These are phyloP conservation scores for Drosophila austrosaltans DNA, from an alignment of 2,888 invertebrate genomes.

Conservation along the genomic window DNA sequence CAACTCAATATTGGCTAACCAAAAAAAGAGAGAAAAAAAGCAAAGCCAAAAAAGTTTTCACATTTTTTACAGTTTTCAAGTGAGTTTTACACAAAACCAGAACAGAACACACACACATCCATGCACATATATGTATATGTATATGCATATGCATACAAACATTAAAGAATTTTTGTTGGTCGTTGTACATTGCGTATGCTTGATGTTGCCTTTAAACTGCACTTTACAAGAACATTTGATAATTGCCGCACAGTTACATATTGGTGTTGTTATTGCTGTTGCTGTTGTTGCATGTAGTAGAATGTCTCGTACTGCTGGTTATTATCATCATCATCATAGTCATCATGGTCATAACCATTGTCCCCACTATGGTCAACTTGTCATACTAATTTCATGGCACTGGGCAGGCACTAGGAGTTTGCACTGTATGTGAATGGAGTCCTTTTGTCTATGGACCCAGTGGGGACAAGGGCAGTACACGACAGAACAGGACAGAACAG, in stretches of 20 bases:
- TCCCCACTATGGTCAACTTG: slow-evolving; percentile 66
- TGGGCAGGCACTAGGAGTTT: slow-evolving; percentile 20
- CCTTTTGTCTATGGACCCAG: slow-evolving; percentile 32
- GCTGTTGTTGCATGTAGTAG: slow-evolving; percentile 38
- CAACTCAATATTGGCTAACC: slow-evolving; percentile 45
- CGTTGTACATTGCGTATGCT: slow-evolving; percentile 54
- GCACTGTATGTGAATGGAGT: slow-evolving; percentile 28
- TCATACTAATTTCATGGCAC: slow-evolving; percentile 68
- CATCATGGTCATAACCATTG: slow-evolving; percentile 35
- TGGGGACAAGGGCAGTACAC: slow-evolving; percentile 14
- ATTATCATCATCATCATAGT: slow-evolving; percentile 37
- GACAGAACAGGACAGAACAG: too few relatives aligned
- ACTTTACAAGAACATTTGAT: slow-evolving; percentile 35
- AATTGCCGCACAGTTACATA: slow-evolving; percentile 38
- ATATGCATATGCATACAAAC: not conserved
- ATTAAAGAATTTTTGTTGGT: slow-evolving; percentile 25
- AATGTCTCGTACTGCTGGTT: too few relatives aligned
- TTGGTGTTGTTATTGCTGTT: too few relatives aligned
- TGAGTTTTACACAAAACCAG: slow-evolving; percentile 11
- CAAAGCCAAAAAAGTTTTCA: slow-evolving; percentile 20
- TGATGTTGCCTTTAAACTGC: slow-evolving; percentile 58
- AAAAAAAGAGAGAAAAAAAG: slow-evolving; percentile 5
- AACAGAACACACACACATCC: slow-evolving; percentile 12
- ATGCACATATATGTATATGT: not conserved
- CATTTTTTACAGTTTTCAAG: slow-evolving; percentile 29